A percentile compares a stretch with the other conserved stretches of the same genome.
These are phyloP conservation scores for Helicolenus hilgendorfi DNA, from an alignment of 2,797 vertebrate species.

Conservation along the genomic window DNA sequence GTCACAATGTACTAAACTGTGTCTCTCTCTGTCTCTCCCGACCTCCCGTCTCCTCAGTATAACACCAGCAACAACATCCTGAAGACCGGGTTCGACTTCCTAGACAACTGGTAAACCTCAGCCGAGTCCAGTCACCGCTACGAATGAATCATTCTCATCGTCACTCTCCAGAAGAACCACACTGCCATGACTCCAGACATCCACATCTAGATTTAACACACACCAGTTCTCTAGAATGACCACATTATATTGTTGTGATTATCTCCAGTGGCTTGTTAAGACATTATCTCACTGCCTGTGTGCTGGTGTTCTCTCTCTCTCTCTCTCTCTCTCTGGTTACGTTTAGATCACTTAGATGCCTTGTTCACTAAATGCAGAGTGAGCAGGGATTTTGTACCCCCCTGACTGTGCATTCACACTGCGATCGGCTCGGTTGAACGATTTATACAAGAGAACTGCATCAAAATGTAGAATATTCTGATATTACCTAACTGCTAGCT, in stretches of 20 bases:
- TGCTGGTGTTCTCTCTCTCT: constrained; percentile 17
- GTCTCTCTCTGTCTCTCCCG: not conserved
- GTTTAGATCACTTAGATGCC: too few relatives aligned
- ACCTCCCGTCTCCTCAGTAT: constrained; percentile 86
- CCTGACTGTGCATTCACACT: constrained; percentile 26
- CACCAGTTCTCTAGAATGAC: constrained; percentile 22
- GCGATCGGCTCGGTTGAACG: not conserved
- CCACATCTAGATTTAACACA: constrained; percentile 49
- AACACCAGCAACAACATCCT: constrained; percentile 94
- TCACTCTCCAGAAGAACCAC: constrained; percentile 63
- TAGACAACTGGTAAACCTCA: constrained; percentile 97
- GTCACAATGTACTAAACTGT: not conserved
- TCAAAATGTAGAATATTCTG: too few relatives aligned
- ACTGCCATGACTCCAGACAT: constrained; percentile 69
- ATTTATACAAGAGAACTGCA: not conserved
- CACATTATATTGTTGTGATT: constrained; percentile 47
- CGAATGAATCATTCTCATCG: constrained; percentile 46
- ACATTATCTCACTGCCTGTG: constrained; percentile 56
- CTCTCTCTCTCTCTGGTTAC: not conserved
- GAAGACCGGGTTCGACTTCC: constrained; percentile 99
- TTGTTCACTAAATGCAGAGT: not conserved
- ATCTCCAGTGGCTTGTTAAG: constrained; percentile 65
- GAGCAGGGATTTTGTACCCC: not conserved
- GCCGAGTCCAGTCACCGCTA: not conserved
- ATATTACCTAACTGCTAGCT: not conserved